Conservation (phyloP, 2,113 vertebrate genomes). For the Carettochelys insculpta region DNA sequence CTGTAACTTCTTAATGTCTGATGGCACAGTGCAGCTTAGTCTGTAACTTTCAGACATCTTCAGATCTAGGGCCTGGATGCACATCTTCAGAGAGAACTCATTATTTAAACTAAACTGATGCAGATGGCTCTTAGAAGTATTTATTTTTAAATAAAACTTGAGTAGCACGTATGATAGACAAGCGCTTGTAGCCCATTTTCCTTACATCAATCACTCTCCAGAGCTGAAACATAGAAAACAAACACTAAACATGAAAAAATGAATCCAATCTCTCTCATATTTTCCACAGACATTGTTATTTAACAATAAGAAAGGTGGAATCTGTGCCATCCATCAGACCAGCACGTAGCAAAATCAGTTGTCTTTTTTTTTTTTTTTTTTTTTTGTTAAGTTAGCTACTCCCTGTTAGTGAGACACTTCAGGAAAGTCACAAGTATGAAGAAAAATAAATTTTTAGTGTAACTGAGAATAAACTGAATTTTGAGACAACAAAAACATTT, state of each 20-base stretch:
- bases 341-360: slow-evolving; percentile 42
- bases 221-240: slow-evolving; percentile 41
- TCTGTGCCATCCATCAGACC: slow-evolving; percentile 15
- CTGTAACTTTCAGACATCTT: not conserved
- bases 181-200: slow-evolving; percentile 17
- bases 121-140: slow-evolving; percentile 11
- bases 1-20: not conserved
- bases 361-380: slow-evolving; percentile 13
- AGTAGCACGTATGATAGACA: slow-evolving; percentile 38
- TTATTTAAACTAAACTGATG: not conserved
- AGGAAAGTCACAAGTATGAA: slow-evolving; percentile 37
- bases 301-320: slow-evolving; percentile 42
- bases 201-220: slow-evolving; percentile 31
- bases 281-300: slow-evolving; percentile 24
- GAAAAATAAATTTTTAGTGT: slow-evolving; percentile 50
- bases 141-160: slow-evolving; percentile 21
- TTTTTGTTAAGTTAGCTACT: slow-evolving; percentile 34
- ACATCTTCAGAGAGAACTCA: not conserved
- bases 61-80: not conserved
- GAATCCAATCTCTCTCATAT: slow-evolving; percentile 37
- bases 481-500: slow-evolving; percentile 68
- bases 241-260: slow-evolving; percentile 1
- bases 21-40: not conserved
- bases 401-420: slow-evolving; percentile 4
- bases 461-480: slow-evolving; percentile 61